Conservation (phyloP, 1,140 invertebrate genomes). For the Ylistrum balloti region DNA sequence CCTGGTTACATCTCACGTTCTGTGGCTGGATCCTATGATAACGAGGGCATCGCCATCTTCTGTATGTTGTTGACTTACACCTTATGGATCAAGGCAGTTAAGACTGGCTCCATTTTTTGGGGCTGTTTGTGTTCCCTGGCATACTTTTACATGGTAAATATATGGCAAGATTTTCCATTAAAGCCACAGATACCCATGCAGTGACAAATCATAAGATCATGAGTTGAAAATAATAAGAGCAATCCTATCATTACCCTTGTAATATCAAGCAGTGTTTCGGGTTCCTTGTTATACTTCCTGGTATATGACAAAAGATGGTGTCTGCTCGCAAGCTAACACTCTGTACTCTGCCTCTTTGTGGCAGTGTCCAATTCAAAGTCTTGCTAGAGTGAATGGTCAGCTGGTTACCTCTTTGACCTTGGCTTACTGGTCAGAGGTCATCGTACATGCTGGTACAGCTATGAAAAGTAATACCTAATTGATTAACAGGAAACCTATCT, state of each 20-base stretch:
- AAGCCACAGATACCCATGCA: too few species aligned
- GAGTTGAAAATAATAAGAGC: too few species aligned
- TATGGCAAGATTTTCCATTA: too few species aligned
- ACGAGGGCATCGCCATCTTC: slow-evolving; percentile 99
- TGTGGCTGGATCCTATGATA: slow-evolving; percentile 98
- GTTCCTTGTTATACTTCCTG: too few species aligned
- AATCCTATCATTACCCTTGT: too few species aligned
- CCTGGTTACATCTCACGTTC: slow-evolving; percentile 98
- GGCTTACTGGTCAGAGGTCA: slow-evolving; percentile 19
- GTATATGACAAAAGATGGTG: too few species aligned
- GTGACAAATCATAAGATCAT: too few species aligned
- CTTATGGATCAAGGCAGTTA: slow-evolving; percentile 98
- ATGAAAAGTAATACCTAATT: neutral
- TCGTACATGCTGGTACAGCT: neutral
- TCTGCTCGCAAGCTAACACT: slow-evolving; percentile 7
- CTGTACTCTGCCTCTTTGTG: slow-evolving; percentile 2
- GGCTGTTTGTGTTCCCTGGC: slow-evolving; percentile 93
- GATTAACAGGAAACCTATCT: too few species aligned
- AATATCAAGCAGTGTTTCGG: too few species aligned
- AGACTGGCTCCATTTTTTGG: slow-evolving; percentile 97
- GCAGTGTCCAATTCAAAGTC: neutral
- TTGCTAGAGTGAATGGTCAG: neutral
- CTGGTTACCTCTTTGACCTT: slow-evolving; percentile 29
- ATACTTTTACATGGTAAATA: slow-evolving; percentile 98
- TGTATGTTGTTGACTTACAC: slow-evolving; percentile 99